Percentiles rank a stretch among this genome's conserved stretches.
Conservation (phyloP, 2,888 invertebrate species). For the Cheilosia grossa region DNA sequence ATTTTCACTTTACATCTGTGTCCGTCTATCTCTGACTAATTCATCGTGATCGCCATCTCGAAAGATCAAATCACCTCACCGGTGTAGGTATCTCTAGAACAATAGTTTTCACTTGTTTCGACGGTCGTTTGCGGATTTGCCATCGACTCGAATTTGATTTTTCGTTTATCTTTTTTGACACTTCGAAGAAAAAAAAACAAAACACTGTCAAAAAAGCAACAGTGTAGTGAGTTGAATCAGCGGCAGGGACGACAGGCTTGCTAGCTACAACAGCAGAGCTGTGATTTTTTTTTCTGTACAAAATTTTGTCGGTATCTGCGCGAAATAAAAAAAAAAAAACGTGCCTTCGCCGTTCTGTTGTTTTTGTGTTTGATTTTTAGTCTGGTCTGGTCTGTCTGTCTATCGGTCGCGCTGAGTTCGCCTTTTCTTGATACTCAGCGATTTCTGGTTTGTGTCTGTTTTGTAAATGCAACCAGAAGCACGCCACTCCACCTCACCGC, state of each 20-base stretch:
- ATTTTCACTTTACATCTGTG: slow-evolving; percentile 32
- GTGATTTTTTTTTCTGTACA: background rate
- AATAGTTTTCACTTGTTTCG: slow-evolving; percentile 15
- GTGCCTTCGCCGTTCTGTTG: slow-evolving; percentile 32
- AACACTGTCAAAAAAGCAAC: slow-evolving; percentile 42
- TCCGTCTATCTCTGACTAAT: slow-evolving; percentile 53
- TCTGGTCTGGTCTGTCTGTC: slow-evolving; percentile 37
- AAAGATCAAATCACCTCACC: slow-evolving; percentile 2
- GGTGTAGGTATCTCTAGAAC: background rate
- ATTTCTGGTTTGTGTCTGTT: slow-evolving; percentile 65
- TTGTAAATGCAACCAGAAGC: slow-evolving; percentile 51
- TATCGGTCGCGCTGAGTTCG: slow-evolving; percentile 51
- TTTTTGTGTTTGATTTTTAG: slow-evolving; percentile 24
- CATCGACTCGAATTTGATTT: slow-evolving; percentile 19
- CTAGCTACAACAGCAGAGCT: background rate
- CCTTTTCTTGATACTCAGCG: slow-evolving; percentile 55
- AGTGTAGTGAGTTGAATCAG: slow-evolving; percentile 9
- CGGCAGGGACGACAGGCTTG: slow-evolving; percentile 16
- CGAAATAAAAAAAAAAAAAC: slow-evolving; percentile 46
- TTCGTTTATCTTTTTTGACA: slow-evolving; percentile 39
- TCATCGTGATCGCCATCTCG: slow-evolving; percentile 21
- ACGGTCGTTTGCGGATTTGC: slow-evolving; percentile 22
- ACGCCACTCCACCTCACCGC: slow-evolving; percentile 14
- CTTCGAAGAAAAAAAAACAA: slow-evolving; percentile 27
- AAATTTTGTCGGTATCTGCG: slow-evolving; percentile 47